phyloP scores from a whole-genome alignment of 2,888 invertebrate genomes.

The Idaea dimidiata region DNA sequence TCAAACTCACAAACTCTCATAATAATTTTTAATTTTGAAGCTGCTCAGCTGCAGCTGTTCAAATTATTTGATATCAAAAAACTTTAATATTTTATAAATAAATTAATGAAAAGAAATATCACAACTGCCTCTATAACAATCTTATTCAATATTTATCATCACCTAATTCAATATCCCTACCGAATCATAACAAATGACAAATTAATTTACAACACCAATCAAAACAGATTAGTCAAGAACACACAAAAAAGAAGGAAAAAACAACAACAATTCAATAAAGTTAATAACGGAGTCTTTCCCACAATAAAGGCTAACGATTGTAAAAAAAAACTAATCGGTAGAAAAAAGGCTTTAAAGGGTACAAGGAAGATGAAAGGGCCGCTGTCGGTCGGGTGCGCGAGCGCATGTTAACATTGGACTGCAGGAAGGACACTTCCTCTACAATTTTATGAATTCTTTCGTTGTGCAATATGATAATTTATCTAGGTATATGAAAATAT shows the following conservation, averaged over 20 bases:
- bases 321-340: constrained; percentile 62
- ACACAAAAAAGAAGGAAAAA: constrained; percentile 34
- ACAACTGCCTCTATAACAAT: neutral
- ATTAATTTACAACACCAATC: neutral
- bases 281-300: constrained; percentile 64
- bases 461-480: constrained; percentile 11
- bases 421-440: constrained; percentile 64
- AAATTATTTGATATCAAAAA: no score
- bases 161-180: neutral
- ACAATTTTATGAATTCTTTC: constrained; percentile 17
- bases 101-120: neutral
- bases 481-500: constrained; percentile 3
- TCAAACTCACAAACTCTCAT: no score
- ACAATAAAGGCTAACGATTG: constrained; percentile 65
- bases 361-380: constrained; percentile 71
- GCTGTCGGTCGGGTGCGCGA: constrained; percentile 44
- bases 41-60: no score
- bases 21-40: no score
- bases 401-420: constrained; percentile 59
- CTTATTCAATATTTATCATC: neutral
- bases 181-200: neutral
- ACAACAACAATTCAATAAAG: constrained; percentile 58
- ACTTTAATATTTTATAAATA: no score
- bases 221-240: constrained; percentile 16
- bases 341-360: constrained; percentile 54